Percentiles rank a stretch among this genome's conserved stretches.
phyloP scores from a whole-genome alignment of 2,797 vertebrate species.

The Acomys russatus region DNA sequence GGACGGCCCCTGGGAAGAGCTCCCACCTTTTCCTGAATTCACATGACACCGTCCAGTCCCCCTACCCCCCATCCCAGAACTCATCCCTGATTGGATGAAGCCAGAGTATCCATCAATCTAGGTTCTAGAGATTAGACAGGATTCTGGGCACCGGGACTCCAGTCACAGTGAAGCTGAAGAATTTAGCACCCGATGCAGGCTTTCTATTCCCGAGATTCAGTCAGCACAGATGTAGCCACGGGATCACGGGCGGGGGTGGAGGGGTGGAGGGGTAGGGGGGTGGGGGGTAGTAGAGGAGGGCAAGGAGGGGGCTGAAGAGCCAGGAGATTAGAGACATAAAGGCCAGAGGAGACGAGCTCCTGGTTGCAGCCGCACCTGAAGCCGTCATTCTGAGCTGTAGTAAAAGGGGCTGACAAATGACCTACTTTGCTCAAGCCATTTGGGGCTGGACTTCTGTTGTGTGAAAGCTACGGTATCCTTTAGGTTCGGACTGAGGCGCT shows the following conservation, averaged over 20 bases:
- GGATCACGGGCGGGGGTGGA: neutral
- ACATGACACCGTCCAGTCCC: too few relatives aligned
- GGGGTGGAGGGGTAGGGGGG: too few relatives aligned
- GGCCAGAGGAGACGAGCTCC: neutral
- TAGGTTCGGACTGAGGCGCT: neutral
- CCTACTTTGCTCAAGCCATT: neutral
- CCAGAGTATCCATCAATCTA: neutral
- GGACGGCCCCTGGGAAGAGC: neutral
- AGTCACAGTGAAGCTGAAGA: conserved; percentile 11
- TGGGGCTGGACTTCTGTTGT: neutral
- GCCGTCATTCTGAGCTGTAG: neutral
- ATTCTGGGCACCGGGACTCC: neutral
- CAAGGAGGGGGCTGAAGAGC: neutral
- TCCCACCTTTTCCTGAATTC: neutral
- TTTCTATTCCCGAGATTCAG: neutral
- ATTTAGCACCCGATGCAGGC: neutral
- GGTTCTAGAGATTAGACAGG: neutral
- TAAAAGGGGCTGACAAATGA: neutral
- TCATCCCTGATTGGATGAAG: conserved; percentile 20
- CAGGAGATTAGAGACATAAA: too few relatives aligned
- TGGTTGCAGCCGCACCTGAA: conserved; percentile 10
- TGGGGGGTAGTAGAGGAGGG: too few relatives aligned
- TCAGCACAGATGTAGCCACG: neutral
- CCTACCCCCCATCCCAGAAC: neutral
- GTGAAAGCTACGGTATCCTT: neutral